These are phyloP conservation scores for Drosophila falleni DNA, from an alignment of 2,888 invertebrate genomes.

Conservation along the genomic window DNA sequence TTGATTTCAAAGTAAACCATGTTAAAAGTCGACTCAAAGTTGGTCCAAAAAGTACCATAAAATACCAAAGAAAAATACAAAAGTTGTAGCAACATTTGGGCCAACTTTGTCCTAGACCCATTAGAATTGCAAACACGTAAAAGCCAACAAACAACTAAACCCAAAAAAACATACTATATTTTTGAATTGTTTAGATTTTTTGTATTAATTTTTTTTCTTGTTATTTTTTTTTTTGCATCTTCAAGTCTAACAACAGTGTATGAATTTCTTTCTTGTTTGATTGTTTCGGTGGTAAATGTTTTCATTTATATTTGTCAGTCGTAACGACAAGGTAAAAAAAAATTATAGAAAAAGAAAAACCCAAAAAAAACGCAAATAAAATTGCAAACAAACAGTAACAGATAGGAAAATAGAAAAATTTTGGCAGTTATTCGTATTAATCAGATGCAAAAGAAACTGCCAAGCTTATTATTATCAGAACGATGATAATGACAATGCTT, in stretches of 20 bases:
- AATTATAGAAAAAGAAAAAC: neutral
- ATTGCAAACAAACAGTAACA: conserved; percentile 9
- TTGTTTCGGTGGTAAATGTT: conserved; percentile 85
- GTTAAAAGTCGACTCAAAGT: conserved; percentile 30
- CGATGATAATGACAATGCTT: neutral
- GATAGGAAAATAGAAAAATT: conserved; percentile 17
- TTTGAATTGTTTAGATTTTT: conserved; percentile 22
- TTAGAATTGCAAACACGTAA: conserved; percentile 53
- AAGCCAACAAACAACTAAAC: conserved; percentile 32
- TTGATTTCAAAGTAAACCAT: conserved; percentile 64
- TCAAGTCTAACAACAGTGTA: conserved; percentile 64
- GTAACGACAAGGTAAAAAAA: conserved; percentile 31
- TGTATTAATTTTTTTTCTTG: conserved; percentile 18
- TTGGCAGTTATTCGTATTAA: conserved; percentile 12
- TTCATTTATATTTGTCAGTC: conserved; percentile 80
- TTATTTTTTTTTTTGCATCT: conserved; percentile 47
- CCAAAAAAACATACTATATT: conserved; percentile 20
- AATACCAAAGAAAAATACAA: neutral
- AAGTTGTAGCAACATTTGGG: neutral
- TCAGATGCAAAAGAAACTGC: conserved; percentile 26
- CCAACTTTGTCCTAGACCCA: conserved; percentile 28
- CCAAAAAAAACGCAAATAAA: neutral
- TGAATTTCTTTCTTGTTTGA: conserved; percentile 85
- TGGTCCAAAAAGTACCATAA: conserved; percentile 15
- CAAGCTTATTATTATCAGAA: neutral